Evolutionary conservation across 2,888 invertebrate species (phyloP).

Genomic region (Podabrus alpinus): DNA sequence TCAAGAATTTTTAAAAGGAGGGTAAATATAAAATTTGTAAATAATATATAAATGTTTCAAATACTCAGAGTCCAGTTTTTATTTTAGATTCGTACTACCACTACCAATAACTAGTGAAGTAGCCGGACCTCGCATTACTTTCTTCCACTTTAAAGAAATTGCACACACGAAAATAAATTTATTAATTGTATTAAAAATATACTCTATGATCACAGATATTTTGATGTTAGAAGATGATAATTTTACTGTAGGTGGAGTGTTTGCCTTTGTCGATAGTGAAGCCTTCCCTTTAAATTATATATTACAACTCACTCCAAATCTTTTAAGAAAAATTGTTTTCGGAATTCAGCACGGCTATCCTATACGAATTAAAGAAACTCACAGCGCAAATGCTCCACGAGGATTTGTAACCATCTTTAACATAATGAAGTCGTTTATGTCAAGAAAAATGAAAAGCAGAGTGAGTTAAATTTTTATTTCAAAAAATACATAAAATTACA

Average conservation of each 20-base stretch:
- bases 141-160: background rate
- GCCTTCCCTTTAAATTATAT: constrained; percentile 59
- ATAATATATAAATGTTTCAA: too few relatives aligned
- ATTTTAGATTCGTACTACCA: background rate
- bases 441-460: background rate
- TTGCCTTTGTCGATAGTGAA: constrained; percentile 61
- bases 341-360: constrained; percentile 63
- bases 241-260: constrained; percentile 58
- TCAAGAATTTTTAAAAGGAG: constrained; percentile 47
- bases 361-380: constrained; percentile 60
- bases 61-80: too few relatives aligned
- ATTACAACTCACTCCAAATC: constrained; percentile 56
- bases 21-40: constrained; percentile 47
- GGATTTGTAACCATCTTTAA: background rate
- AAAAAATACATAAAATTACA: too few relatives aligned
- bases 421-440: background rate
- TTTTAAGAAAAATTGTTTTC: constrained; percentile 58
- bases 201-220: constrained; percentile 61
- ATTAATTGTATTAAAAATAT: background rate
- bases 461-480: background rate
- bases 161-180: background rate
- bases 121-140: background rate
- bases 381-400: constrained; percentile 37
- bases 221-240: constrained; percentile 63
- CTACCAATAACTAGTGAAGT: background rate